Evolutionary conservation across 2,888 invertebrate genomes (phyloP).

Genomic region (Empis livida): DNA sequence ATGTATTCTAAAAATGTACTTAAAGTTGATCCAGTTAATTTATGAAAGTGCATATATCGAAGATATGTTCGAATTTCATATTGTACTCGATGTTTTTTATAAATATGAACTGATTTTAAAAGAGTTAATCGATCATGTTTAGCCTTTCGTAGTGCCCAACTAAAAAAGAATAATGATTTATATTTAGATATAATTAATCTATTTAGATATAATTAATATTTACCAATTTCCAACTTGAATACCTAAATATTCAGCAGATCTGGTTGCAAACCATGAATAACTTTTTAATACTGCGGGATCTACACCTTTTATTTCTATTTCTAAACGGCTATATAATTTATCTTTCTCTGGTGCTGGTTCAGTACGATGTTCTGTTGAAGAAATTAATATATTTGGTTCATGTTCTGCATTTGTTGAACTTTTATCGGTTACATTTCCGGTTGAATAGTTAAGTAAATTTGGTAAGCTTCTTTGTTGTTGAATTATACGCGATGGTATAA

Average conservation of each 20-base stretch:
- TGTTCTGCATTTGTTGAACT: too few species aligned
- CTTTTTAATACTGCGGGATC: slow-evolving; percentile 80
- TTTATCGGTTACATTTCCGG: too few species aligned
- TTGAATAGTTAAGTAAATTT: too few species aligned
- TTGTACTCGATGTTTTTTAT: slow-evolving; percentile 88
- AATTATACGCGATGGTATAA: too few species aligned
- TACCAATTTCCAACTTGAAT: slow-evolving; percentile 61
- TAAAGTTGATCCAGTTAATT: slow-evolving; percentile 88
- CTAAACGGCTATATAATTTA: slow-evolving; percentile 68
- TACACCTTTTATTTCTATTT: slow-evolving; percentile 75
- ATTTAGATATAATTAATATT: slow-evolving; percentile 22
- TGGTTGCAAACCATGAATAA: slow-evolving; percentile 71
- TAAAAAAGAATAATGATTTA: slow-evolving; percentile 28
- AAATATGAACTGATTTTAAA: slow-evolving; percentile 76
- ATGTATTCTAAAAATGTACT: slow-evolving; percentile 93
- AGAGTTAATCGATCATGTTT: slow-evolving; percentile 66
- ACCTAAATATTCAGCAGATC: slow-evolving; percentile 69
- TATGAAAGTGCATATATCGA: slow-evolving; percentile 65
- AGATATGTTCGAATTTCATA: slow-evolving; percentile 93
- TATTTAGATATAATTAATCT: background rate
- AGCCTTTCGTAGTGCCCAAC: slow-evolving; percentile 60
- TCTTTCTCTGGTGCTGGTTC: slow-evolving; percentile 36
- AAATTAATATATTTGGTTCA: too few species aligned
- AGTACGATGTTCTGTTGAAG: too few species aligned
- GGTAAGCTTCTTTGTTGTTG: too few species aligned